Evolutionary conservation across 2,888 invertebrate genomes (phyloP).

Genomic region (Hyppa rectilinea): DNA sequence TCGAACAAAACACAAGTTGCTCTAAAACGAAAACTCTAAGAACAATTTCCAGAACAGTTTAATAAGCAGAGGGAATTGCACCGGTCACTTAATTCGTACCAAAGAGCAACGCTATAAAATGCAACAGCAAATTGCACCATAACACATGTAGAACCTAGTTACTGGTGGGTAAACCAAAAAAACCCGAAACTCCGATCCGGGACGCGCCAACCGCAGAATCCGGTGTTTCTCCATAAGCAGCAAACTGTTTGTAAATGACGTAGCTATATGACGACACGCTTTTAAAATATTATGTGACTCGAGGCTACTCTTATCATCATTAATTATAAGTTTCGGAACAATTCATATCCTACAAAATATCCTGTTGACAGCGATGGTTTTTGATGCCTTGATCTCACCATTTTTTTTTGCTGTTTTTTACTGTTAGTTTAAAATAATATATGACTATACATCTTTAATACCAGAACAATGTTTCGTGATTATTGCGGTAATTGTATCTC

Average conservation of each 20-base stretch:
- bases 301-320: neutral
- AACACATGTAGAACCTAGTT: neutral
- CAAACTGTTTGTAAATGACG: neutral
- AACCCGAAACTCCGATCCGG: slow-evolving; percentile 19
- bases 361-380: too few species aligned
- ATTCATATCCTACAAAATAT: slow-evolving; percentile 2
- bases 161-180: slow-evolving; percentile 14
- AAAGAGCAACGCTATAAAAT: slow-evolving; percentile 1
- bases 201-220: slow-evolving; percentile 34
- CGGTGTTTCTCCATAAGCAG: slow-evolving; percentile 22
- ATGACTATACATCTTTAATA: too few species aligned
- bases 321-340: neutral
- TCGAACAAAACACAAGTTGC: neutral
- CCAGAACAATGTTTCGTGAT: neutral
- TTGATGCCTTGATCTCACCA: too few species aligned
- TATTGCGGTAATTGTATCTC: neutral
- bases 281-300: slow-evolving; percentile 14
- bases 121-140: slow-evolving; percentile 5
- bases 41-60: neutral
- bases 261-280: slow-evolving; percentile 13
- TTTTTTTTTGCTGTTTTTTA: too few species aligned
- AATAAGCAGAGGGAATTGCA: too few species aligned
- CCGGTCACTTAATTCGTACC: neutral
- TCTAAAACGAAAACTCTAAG: neutral
- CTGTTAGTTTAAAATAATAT: too few species aligned